phyloP scores from a whole-genome alignment of 2,113 vertebrate species.

The Apodemus speciosus region DNA sequence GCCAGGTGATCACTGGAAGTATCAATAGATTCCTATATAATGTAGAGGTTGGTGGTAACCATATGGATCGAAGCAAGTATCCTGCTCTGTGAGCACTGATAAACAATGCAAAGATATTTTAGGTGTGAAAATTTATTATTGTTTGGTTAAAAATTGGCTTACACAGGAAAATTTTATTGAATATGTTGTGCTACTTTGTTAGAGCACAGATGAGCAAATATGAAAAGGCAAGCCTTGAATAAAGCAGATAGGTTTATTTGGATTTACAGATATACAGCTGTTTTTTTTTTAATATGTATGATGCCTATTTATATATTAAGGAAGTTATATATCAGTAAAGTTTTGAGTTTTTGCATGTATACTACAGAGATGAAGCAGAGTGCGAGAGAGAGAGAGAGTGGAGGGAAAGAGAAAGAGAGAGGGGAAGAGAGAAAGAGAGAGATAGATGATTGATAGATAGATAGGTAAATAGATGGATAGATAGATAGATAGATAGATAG shows the following conservation, averaged over 20 bases:
- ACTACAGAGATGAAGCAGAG: too few relatives aligned
- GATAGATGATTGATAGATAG: too few relatives aligned
- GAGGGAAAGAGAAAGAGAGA: too few relatives aligned
- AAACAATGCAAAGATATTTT: neutral
- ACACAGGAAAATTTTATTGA: neutral
- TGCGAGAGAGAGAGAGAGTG: too few relatives aligned
- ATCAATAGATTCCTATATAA: fast-evolving
- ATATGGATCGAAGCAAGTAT: neutral
- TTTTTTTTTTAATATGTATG: neutral
- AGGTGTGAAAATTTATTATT: fast-evolving
- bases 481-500: too few relatives aligned
- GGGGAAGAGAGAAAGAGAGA: too few relatives aligned
- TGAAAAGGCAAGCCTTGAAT: neutral
- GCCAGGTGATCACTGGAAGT: neutral
- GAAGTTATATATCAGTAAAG: too few relatives aligned
- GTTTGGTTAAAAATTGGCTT: neutral
- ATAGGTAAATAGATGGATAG: too few relatives aligned
- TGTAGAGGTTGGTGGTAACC: fast-evolving
- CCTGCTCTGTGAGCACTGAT: fast-evolving
- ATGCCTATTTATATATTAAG: neutral
- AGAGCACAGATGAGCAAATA: neutral
- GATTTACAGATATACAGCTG: too few relatives aligned
- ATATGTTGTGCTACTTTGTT: neutral
- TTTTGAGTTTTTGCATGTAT: too few relatives aligned
- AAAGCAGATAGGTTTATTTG: neutral